phyloP scores from a whole-genome alignment of 2,113 vertebrate species.

The Nettapus auritus region DNA sequence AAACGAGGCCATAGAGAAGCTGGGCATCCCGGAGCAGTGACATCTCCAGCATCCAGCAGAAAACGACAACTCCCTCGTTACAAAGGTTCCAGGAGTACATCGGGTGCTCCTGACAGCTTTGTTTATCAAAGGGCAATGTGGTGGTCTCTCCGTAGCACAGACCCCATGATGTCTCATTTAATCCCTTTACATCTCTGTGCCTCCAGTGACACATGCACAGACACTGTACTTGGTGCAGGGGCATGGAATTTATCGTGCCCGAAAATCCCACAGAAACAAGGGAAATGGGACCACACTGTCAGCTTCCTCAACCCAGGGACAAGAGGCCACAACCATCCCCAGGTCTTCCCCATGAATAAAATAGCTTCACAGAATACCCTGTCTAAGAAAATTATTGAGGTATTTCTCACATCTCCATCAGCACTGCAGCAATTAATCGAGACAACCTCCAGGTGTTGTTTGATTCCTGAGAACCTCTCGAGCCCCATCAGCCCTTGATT shows the following conservation, averaged over 20 bases:
- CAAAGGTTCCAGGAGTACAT: not conserved
- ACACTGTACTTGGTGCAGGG: not conserved
- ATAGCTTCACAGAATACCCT: too few species aligned
- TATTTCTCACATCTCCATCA: too few species aligned
- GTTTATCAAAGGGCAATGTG: conserved; percentile 43
- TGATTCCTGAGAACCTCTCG: not conserved
- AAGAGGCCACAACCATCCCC: not conserved
- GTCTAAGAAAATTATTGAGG: too few species aligned
- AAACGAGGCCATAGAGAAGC: not conserved
- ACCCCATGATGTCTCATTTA: not conserved
- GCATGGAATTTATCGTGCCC: not conserved
- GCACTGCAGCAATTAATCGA: not conserved
- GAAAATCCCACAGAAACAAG: conserved; percentile 3
- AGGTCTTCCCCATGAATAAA: not conserved
- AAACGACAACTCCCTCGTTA: not conserved
- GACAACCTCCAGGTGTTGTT: not conserved
- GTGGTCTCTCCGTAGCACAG: conserved; percentile 22
- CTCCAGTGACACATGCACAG: not conserved
- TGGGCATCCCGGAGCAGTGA: not conserved
- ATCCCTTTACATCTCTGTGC: not conserved
- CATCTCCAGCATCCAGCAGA: not conserved
- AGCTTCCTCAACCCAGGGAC: not conserved
- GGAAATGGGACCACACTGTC: not conserved
- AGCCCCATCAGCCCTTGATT: not conserved
- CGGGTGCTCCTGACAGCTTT: not conserved